Evolutionary conservation across 2,113 vertebrate species (phyloP).

Genomic region (Neolamprologus variostigma): DNA sequence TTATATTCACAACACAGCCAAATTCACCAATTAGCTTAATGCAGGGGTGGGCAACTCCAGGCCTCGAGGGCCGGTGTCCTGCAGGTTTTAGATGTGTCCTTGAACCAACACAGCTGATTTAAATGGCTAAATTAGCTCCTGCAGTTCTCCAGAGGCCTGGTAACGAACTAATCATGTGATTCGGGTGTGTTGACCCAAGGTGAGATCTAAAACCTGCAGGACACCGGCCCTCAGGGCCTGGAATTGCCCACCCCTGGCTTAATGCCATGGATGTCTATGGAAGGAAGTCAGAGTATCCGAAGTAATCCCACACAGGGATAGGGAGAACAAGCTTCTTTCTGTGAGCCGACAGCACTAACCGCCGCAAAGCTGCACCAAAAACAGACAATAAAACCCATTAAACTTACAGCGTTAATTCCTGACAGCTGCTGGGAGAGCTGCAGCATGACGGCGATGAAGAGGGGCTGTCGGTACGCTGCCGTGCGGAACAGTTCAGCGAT

Average conservation of each 20-base stretch:
- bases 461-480: conserved; percentile 78
- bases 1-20: not conserved
- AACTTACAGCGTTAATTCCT: conserved; percentile 87
- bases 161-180: too few relatives aligned
- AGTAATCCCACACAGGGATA: not conserved
- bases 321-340: not conserved
- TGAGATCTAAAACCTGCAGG: too few relatives aligned
- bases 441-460: conserved; percentile 83
- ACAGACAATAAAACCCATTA: not conserved
- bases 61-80: too few relatives aligned
- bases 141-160: too few relatives aligned
- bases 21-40: not conserved
- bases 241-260: fast-evolving
- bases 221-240: fast-evolving
- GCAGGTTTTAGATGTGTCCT: too few relatives aligned
- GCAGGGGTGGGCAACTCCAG: too few relatives aligned
- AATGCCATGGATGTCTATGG: not conserved
- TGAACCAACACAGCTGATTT: too few relatives aligned
- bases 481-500: conserved; percentile 83
- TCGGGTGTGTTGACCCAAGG: too few relatives aligned
- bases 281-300: not conserved
- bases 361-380: not conserved
- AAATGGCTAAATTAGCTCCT: too few relatives aligned
- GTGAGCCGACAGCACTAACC: not conserved
- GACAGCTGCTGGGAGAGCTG: conserved; percentile 97